Evolutionary conservation across 2,113 vertebrate genomes (phyloP).

Genomic region (Delphinapterus leucas): DNA sequence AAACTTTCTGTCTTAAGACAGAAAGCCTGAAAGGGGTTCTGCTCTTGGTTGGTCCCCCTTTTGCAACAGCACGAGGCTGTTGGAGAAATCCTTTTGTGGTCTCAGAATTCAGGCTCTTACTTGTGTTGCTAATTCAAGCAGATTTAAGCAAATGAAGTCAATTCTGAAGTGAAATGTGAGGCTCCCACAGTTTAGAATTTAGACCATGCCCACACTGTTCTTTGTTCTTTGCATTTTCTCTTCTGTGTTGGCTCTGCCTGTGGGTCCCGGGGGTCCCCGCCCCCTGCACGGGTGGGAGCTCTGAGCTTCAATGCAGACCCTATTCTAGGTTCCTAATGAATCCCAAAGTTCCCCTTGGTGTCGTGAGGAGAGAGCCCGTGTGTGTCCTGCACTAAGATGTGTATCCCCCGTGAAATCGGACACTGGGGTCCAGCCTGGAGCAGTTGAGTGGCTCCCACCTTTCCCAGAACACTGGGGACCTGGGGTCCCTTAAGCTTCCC

Average conservation of each 20-base stretch:
- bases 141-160: fast-evolving
- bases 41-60: no score
- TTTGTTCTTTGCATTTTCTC: background rate
- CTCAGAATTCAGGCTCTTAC: fast-evolving
- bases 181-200: fast-evolving
- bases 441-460: fast-evolving
- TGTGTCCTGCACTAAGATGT: fast-evolving
- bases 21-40: background rate
- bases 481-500: background rate
- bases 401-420: fast-evolving
- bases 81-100: fast-evolving
- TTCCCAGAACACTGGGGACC: background rate
- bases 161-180: background rate
- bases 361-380: background rate
- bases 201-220: fast-evolving
- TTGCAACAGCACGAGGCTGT: fast-evolving
- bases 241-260: fast-evolving
- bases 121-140: background rate
- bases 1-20: background rate
- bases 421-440: background rate
- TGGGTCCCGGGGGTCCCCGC: fast-evolving
- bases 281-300: fast-evolving
- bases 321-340: background rate
- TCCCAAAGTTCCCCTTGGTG: no score
- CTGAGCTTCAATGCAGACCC: fast-evolving